Evolutionary conservation across 2,113 vertebrate genomes (phyloP), one percentile per base, ranked within the genome.

Genomic region (Butorides virescens): DNA sequence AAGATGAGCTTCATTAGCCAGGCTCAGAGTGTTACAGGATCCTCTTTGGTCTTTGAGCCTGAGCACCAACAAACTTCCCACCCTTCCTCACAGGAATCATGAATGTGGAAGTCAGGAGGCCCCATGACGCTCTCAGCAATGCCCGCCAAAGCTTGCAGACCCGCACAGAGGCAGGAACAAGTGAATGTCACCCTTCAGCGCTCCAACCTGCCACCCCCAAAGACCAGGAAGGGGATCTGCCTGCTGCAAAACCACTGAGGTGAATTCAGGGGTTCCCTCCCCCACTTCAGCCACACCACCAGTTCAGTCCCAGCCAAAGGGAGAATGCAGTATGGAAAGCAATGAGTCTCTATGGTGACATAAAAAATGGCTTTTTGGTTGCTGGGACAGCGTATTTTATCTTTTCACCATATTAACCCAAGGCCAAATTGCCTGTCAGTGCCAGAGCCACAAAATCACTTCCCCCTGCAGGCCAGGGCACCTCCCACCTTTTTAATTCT

Each of bases 161-260:
- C 15, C 4, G 0, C 2, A 20, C 6, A 26, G 39, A n/a, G 2
- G 27, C 1, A 1, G 47, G 3, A 1, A 39, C 3, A 0, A 8
- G 47, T 32, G 55, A 56, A 20, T 14, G 4, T 47, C 56, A 50
- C 3, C 10, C 66, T 32, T 39, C 7, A 32, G 27, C 1, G 2
- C 13, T 37, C n/a, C 30, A 56, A 23, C 8, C n/a, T n/a, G 37
- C 25, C 63, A 59, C 5, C 16, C 10, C 5, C 4, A 15, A 10
- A 42, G 32, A 17, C 34, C 70, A 50, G 22, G 37, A 78, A 58
- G n/a, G 42, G 9, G n/a, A 50, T 13, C 14, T 37, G 20, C 27
- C 42, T 8, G 34, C 34, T 70, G 34, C 55, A 74, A 11, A 50
- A 26, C 5, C 8, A 4, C 21, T 10, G 13, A 7, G 7, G 11